Evolutionary conservation across 2,113 vertebrate genomes (phyloP).

Genomic region (Xenopus laevis): DNA sequence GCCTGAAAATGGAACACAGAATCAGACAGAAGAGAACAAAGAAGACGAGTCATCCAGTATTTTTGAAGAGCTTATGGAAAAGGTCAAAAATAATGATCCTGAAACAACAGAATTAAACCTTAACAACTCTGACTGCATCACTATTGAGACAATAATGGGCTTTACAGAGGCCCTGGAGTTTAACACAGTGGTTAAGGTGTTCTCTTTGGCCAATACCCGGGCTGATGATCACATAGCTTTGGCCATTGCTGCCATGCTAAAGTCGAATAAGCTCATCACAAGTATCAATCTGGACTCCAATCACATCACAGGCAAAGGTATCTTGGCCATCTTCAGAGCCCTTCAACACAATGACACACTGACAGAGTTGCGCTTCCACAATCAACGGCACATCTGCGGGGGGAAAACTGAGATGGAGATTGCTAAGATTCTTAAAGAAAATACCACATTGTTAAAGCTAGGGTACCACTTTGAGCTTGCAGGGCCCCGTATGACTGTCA

Average conservation of each 20-base stretch:
- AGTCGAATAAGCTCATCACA: slow-evolving; percentile 80
- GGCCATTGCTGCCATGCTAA: slow-evolving; percentile 83
- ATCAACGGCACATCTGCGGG: slow-evolving; percentile 94
- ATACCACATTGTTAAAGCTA: slow-evolving; percentile 88
- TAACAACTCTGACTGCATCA: slow-evolving; percentile 97
- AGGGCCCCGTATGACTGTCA: slow-evolving; percentile 92
- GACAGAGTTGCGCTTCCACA: slow-evolving; percentile 94
- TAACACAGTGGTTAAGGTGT: slow-evolving; percentile 78
- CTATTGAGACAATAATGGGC: slow-evolving; percentile 83
- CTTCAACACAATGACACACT: slow-evolving; percentile 85
- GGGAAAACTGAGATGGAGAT: slow-evolving; percentile 98
- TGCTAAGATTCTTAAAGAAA: slow-evolving; percentile 88
- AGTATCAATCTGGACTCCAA: slow-evolving; percentile 97
- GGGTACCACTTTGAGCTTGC: slow-evolving; percentile 96
- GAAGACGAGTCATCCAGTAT: slow-evolving; percentile 77
- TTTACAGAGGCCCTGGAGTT: slow-evolving; percentile 84
- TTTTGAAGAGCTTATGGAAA: slow-evolving; percentile 87
- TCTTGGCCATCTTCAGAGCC: slow-evolving; percentile 88
- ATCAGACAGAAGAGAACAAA: slow-evolving; percentile 51
- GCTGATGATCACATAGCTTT: slow-evolving; percentile 94
- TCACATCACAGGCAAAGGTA: slow-evolving; percentile 89
- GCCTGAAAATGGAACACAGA: slow-evolving; percentile 51
- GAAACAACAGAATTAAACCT: slow-evolving; percentile 81
- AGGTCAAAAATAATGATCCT: slow-evolving; percentile 77
- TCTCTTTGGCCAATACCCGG: slow-evolving; percentile 88